phyloP scores from a whole-genome alignment of 2,888 invertebrate species.

The Thecophora atra region DNA sequence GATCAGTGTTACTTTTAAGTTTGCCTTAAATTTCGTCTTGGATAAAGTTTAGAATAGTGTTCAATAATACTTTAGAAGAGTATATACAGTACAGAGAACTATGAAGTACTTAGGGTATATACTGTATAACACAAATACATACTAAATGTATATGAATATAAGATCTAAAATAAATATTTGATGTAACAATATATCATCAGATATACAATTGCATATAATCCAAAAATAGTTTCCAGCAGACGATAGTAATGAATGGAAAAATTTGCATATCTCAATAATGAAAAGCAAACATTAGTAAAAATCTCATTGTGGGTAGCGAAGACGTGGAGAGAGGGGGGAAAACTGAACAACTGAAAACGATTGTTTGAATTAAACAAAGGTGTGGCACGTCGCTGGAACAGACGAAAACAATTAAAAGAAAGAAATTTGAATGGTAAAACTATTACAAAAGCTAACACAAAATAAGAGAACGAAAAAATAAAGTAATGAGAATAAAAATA shows the following conservation, averaged over 20 bases:
- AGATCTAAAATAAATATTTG: too few species aligned
- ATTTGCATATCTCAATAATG: slow-evolving; percentile 30
- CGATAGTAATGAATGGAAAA: background rate
- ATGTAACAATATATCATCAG: too few species aligned
- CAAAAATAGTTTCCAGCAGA: background rate
- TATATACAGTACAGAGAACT: too few species aligned
- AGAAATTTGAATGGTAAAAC: slow-evolving; percentile 33
- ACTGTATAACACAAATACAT: too few species aligned
- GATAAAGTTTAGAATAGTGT: too few species aligned
- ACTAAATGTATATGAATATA: too few species aligned
- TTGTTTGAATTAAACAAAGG: slow-evolving; percentile 29
- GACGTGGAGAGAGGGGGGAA: background rate
- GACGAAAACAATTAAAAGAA: slow-evolving; percentile 37
- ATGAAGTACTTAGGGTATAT: too few species aligned
- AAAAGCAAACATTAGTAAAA: slow-evolving; percentile 21
- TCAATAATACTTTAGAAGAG: too few species aligned
- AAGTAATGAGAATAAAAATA: slow-evolving; percentile 18
- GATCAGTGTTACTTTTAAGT: too few species aligned
- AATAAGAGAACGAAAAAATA: slow-evolving; percentile 37
- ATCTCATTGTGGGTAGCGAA: slow-evolving; percentile 2
- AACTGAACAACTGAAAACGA: background rate
- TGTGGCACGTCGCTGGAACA: slow-evolving; percentile 28
- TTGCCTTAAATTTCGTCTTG: too few species aligned
- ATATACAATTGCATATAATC: too few species aligned
- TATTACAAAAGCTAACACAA: slow-evolving; percentile 32